Base-by-base conservation (phyloP, 1,140 invertebrate genomes). In the Euwallacea similis region DNA sequence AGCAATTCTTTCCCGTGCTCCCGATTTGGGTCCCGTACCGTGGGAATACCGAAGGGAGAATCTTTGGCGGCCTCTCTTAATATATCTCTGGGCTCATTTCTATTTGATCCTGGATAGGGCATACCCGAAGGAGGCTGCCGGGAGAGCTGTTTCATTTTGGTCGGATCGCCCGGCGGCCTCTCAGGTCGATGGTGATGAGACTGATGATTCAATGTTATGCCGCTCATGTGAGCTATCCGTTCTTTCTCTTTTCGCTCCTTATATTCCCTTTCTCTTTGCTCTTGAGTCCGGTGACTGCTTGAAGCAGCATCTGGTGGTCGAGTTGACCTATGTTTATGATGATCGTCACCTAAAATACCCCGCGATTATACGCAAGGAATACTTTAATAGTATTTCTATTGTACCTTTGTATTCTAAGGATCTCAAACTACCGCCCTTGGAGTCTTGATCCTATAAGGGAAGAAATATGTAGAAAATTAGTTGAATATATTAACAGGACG, bases 171-270 rank as follows among this genome's bases (percentile, higher is more conserved):
- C 0, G 71, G 66, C 2, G 78, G 75, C 7, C 75, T 69, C 61
- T 79, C 77, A 43, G 77, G 78, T 65, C 74, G 66, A 68, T 69
- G 77, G 80, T 65, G 69, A 41, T 67, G 71, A 7, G 55, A 58
- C 11, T 70, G 68, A 59, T 71, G 50, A 41, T 33, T 4, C 0
- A 72, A 16, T 7, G 58, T 41, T 7, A 67, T 72, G 11, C 71
- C 71, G 21, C 71, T 72, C 71, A 72, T 72, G 6, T 83, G 73
- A 50, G 82, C 81, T 70, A 83, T 79, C 16, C 83, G 80, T 71
- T 83, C 84, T 50, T 79, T 76, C 61, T 85, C 85, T 50, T 86
- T 85, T 71, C 85, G 86, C 56, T 87, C 86, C 2, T 84, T 82
- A 67, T 87, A 87, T 16, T 87, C 86, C 2, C 84, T 79, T 59